phyloP scores from a whole-genome alignment of 2,797 vertebrate genomes.

The Ctenosaura bakeri region DNA sequence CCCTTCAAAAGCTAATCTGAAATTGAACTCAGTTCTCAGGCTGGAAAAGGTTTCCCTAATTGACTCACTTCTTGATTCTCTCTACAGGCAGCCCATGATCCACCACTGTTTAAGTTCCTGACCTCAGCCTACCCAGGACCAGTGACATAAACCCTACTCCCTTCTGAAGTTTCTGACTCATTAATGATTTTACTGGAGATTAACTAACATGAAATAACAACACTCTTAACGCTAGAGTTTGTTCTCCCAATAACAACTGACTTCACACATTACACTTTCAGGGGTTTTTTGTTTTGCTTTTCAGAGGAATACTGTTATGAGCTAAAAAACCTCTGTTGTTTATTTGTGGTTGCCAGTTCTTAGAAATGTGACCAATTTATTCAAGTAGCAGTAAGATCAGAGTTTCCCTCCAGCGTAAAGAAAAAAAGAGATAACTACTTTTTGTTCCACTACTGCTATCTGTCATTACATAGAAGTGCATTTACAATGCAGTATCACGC shows the following conservation, averaged over 20 bases:
- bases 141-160: background rate
- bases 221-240: background rate
- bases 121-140: background rate
- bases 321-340: slow-evolving; percentile 15
- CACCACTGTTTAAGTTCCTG: background rate
- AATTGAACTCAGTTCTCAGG: too few species aligned
- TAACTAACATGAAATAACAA: background rate
- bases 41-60: too few species aligned
- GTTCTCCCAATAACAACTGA: background rate
- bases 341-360: slow-evolving; percentile 14
- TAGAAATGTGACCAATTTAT: slow-evolving; percentile 15
- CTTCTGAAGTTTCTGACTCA: background rate
- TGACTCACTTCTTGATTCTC: background rate
- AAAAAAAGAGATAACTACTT: background rate
- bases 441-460: too few species aligned
- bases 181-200: background rate
- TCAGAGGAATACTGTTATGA: slow-evolving; percentile 6
- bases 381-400: slow-evolving; percentile 13
- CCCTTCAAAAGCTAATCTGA: too few species aligned
- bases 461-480: background rate
- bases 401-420: background rate
- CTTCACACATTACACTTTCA: background rate
- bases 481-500: background rate
- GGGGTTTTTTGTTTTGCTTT: background rate
- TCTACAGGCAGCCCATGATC: background rate